Base-by-base conservation (phyloP, 2,797 vertebrate genomes). In the Hephaestus fuliginosus region DNA sequence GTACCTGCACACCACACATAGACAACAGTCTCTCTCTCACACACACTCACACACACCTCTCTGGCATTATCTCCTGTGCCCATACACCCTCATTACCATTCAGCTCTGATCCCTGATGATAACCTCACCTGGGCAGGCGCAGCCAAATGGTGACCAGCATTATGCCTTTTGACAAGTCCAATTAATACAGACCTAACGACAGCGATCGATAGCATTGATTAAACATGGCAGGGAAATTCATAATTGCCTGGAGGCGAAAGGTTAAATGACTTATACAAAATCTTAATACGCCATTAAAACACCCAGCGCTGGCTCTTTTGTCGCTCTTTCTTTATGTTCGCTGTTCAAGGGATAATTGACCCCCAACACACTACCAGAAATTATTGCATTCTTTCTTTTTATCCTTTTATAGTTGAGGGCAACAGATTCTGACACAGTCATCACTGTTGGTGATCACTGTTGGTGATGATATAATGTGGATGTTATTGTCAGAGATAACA, bases 11-110 rank as follows among this genome's bases (percentile, higher is more conserved):
- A 70, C 62, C 33, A 57, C 56, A 49, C 48, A 76, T 66, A 76
- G 46, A 61, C 46, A 71, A 43, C 33, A 48, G 46, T 49, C 17
- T 49, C 46, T 48, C 36, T 39, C 36, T 39, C 60, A 56, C 7
- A 15, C 41, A 70, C 22, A 64, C 44, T 52, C 14, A 53, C 30
- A 69, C 48, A 43, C 13, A 39, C 43, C 39, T 36, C 52, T 69
- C 55, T 49, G 22, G 64, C 55, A 70, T 84, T 90, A 91, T 93
- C 91, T 82, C 78, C 14, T 46, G 48, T 48, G 43, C 62, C 82
- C 90, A 87, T 81, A 81, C 89, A 56, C 58, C 57, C 70, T 92
- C 74, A 91, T 92, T 91, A 89, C 57, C 81, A 89, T 91, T 82
- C 89, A 81, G 84, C 81, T 70, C 82, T 78, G 88, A 92, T 90